Evolutionary conservation across 2,797 vertebrate species (phyloP).

Genomic region (Nasua narica): DNA sequence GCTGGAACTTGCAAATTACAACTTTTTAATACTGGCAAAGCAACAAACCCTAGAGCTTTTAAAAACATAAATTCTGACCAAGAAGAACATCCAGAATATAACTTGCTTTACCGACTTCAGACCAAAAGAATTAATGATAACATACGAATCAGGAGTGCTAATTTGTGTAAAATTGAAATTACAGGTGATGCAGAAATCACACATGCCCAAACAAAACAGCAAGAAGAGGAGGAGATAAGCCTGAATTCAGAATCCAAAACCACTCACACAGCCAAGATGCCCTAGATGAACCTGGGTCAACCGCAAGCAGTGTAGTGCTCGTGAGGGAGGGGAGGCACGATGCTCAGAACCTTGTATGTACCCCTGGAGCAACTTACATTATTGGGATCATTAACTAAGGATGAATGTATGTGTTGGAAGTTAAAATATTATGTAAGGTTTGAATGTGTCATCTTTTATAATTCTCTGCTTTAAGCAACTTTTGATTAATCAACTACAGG

Average conservation of each 20-base stretch:
- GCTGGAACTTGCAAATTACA: background rate
- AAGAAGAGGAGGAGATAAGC: background rate
- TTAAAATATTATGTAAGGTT: constrained; percentile 28
- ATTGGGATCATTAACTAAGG: background rate
- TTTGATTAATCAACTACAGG: constrained; percentile 11
- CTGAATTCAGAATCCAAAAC: background rate
- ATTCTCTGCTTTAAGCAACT: background rate
- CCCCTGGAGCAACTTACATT: background rate
- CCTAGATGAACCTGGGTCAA: background rate
- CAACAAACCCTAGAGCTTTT: background rate
- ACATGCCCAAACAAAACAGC: background rate
- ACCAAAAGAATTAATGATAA: background rate
- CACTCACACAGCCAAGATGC: background rate
- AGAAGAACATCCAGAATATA: background rate
- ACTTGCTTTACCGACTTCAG: background rate
- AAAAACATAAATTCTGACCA: background rate
- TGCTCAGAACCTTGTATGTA: background rate
- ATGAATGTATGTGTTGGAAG: background rate
- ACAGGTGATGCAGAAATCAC: background rate
- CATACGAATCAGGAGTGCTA: background rate
- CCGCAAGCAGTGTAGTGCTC: background rate
- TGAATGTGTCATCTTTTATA: background rate
- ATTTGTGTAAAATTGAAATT: background rate
- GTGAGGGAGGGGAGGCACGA: background rate
- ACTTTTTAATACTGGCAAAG: background rate